Percentiles rank a stretch among this genome's conserved stretches.
phyloP scores from a whole-genome alignment of 2,888 invertebrate species.

The Formica aserva region DNA sequence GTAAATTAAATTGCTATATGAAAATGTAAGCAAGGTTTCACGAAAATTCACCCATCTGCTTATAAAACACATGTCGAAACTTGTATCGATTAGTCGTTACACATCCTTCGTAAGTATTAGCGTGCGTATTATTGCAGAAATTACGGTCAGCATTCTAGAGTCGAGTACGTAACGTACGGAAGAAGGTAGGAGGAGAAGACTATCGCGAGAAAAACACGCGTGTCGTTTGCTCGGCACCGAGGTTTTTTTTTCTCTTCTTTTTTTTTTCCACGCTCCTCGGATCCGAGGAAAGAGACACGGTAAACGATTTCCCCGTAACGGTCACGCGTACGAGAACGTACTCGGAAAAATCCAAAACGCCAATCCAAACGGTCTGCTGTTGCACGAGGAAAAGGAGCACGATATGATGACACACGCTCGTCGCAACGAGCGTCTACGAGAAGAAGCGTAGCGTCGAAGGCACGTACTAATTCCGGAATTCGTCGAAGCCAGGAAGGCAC shows the following conservation, averaged over 20 bases:
- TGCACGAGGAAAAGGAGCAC: neutral
- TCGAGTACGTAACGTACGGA: neutral
- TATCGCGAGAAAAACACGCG: neutral
- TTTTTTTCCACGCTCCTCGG: neutral
- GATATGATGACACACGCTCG: neutral
- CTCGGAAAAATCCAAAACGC: neutral
- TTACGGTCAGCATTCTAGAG: neutral
- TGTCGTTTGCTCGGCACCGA: neutral
- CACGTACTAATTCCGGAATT: constrained; percentile 52
- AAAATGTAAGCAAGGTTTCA: neutral
- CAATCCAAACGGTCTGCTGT: neutral
- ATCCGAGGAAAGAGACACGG: neutral
- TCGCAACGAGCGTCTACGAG: constrained; percentile 1
- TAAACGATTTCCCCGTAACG: neutral
- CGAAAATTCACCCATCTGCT: neutral
- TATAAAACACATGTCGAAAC: neutral
- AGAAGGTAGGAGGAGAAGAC: neutral
- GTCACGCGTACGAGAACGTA: neutral
- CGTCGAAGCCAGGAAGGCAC: constrained; percentile 17
- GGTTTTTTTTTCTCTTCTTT: neutral
- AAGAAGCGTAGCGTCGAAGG: constrained; percentile 34
- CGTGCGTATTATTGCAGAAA: neutral
- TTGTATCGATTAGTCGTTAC: neutral
- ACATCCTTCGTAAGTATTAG: neutral
- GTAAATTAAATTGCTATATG: too few species aligned